phyloP scores from a whole-genome alignment of 2,888 invertebrate genomes.

The Sphaerophoria taeniata region DNA sequence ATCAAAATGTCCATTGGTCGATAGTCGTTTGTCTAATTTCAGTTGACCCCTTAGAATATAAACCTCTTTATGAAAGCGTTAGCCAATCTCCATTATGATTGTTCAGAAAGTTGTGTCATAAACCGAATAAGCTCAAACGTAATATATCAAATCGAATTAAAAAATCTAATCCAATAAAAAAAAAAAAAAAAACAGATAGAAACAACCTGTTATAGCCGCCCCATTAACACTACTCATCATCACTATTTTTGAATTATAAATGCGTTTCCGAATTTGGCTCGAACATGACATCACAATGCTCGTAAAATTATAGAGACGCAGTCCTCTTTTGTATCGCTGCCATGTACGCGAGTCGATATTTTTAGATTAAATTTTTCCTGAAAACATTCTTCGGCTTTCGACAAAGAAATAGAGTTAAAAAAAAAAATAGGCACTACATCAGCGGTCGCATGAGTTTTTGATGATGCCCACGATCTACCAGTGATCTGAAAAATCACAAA shows the following conservation, averaged over 20 bases:
- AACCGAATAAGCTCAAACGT: conserved; percentile 2
- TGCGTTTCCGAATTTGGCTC: conserved; percentile 58
- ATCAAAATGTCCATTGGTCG: not conserved
- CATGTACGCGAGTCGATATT: conserved; percentile 37
- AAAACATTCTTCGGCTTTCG: conserved; percentile 34
- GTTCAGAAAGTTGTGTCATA: conserved; percentile 22
- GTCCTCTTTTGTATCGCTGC: conserved; percentile 48
- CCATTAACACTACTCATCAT: conserved; percentile 59
- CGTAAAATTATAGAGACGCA: conserved; percentile 15
- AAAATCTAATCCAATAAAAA: conserved; percentile 5
- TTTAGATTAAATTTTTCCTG: conserved; percentile 53
- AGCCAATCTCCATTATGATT: conserved; percentile 8
- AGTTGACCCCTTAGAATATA: not conserved
- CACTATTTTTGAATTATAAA: conserved; percentile 60
- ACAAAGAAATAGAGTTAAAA: conserved; percentile 28
- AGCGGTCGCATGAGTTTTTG: conserved; percentile 36
- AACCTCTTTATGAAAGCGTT: not conserved
- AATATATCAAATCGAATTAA: conserved; percentile 18
- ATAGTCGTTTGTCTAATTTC: not conserved
- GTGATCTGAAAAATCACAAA: conserved; percentile 12
- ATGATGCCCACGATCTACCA: conserved; percentile 49
- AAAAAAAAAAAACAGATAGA: conserved; percentile 18
- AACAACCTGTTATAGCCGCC: conserved; percentile 56
- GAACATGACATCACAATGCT: conserved; percentile 67
- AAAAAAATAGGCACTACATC: conserved; percentile 22